Percentiles rank a stretch among this genome's conserved stretches.
These are phyloP conservation scores for Cremastinae sp. DNA, from an alignment of 2,888 invertebrate species.

Conservation along the genomic window DNA sequence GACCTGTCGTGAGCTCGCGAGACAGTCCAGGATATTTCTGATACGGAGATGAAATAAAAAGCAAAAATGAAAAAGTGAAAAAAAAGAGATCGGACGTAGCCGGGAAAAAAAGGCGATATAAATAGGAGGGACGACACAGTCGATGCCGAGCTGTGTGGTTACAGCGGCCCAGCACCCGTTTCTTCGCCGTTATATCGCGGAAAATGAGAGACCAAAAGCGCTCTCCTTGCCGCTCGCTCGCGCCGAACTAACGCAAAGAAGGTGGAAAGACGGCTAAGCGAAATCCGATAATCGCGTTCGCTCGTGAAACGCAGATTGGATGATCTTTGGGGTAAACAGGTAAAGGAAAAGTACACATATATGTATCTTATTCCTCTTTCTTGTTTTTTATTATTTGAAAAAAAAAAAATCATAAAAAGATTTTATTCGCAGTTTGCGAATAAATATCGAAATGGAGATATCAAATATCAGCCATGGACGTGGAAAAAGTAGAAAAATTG, in stretches of 20 bases:
- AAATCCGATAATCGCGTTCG: constrained; percentile 76
- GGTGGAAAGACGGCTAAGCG: constrained; percentile 66
- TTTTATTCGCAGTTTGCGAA: too few relatives aligned
- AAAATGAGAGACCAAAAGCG: constrained; percentile 29
- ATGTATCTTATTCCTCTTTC: constrained; percentile 22
- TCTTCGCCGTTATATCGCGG: constrained; percentile 21
- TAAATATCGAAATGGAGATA: too few relatives aligned
- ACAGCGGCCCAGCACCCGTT: constrained; percentile 7
- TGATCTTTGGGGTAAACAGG: constrained; percentile 58
- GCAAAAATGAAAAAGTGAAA: neutral
- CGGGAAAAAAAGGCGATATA: neutral
- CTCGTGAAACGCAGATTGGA: constrained; percentile 64
- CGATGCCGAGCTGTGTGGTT: constrained; percentile 38
- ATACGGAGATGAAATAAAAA: constrained; percentile 17
- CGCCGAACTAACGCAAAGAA: neutral
- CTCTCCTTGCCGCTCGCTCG: neutral
- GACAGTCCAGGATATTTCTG: constrained; percentile 47
- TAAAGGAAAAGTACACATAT: constrained; percentile 57
- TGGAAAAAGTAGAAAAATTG: too few relatives aligned
- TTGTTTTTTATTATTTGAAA: too few relatives aligned
- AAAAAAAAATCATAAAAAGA: too few relatives aligned
- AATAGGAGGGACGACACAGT: neutral
- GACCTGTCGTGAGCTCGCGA: constrained; percentile 42
- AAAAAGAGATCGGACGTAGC: too few relatives aligned
- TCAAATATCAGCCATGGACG: too few relatives aligned